These are phyloP conservation scores for Sebastes itinus DNA, from an alignment of 2,797 vertebrate species.

Conservation along the genomic window DNA sequence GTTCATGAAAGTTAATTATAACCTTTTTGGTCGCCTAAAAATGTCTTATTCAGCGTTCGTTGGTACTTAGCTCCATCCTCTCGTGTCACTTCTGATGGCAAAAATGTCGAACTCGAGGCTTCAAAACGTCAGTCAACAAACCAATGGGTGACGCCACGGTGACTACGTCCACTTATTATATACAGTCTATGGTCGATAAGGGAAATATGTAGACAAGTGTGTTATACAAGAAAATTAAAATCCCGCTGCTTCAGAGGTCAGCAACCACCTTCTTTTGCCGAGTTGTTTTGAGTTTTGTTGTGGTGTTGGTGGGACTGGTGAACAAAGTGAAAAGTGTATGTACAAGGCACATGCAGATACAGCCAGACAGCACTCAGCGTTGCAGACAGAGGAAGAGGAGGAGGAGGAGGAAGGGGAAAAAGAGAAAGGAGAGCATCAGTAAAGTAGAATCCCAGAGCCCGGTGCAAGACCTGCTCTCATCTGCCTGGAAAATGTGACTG, in stretches of 20 bases:
- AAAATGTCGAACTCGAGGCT: fast-evolving
- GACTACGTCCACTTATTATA: no score
- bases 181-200: not conserved
- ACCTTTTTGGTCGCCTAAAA: no score
- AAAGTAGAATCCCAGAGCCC: constrained; percentile 73
- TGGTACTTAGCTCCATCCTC: no score
- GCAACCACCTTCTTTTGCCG: not conserved
- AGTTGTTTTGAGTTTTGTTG: not conserved
- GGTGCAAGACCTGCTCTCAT: constrained; percentile 68
- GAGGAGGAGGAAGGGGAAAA: not conserved
- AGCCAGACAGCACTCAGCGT: constrained; percentile 42
- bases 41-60: no score
- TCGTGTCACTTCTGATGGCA: no score
- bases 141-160: no score
- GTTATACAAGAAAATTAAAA: not conserved
- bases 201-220: not conserved
- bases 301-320: not conserved
- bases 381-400: constrained; percentile 31
- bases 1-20: no score
- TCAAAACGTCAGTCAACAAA: no score
- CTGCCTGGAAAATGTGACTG: constrained; percentile 77
- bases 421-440: constrained; percentile 50
- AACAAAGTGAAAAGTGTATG: constrained; percentile 7
- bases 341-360: not conserved
- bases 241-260: not conserved